A percentile compares a stretch with the other conserved stretches of the same genome.
Evolutionary conservation across 1,140 invertebrate species (phyloP).

Genomic region (Maniola jurtina): DNA sequence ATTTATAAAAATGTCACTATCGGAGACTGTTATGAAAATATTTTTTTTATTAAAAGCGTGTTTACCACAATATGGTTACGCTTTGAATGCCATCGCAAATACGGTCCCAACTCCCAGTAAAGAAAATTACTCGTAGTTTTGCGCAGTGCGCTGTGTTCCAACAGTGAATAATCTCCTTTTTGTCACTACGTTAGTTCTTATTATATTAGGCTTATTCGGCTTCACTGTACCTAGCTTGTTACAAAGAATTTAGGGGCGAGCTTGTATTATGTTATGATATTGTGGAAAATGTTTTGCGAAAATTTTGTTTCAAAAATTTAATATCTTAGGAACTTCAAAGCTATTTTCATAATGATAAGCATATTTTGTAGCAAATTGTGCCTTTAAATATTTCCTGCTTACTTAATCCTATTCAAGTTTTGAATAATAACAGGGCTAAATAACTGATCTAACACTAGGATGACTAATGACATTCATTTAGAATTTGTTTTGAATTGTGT

Average conservation of each 20-base stretch:
- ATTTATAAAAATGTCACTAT: too few species aligned
- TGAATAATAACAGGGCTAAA: too few species aligned
- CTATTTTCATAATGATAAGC: background rate
- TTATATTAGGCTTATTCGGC: conserved; percentile 48
- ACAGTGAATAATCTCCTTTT: conserved; percentile 48
- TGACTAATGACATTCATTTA: too few species aligned
- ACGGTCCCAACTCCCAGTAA: background rate
- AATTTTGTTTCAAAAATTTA: background rate
- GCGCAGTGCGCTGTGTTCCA: conserved; percentile 56
- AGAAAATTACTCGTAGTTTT: conserved; percentile 42
- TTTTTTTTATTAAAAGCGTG: too few species aligned
- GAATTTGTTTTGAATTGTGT: too few species aligned
- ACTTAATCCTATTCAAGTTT: too few species aligned
- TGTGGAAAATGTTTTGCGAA: conserved; percentile 18
- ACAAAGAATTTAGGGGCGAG: conserved; percentile 32
- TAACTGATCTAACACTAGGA: too few species aligned
- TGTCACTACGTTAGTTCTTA: conserved; percentile 58
- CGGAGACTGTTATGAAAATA: too few species aligned
- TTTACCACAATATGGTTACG: conserved; percentile 26
- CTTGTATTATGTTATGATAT: conserved; percentile 51
- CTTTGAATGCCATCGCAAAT: background rate
- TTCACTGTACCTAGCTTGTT: conserved; percentile 32
- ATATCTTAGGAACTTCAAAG: background rate
- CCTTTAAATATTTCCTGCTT: too few species aligned
- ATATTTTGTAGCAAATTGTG: background rate